phyloP scores from a whole-genome alignment of 2,797 vertebrate species.

The Hylomyscus alleni region DNA sequence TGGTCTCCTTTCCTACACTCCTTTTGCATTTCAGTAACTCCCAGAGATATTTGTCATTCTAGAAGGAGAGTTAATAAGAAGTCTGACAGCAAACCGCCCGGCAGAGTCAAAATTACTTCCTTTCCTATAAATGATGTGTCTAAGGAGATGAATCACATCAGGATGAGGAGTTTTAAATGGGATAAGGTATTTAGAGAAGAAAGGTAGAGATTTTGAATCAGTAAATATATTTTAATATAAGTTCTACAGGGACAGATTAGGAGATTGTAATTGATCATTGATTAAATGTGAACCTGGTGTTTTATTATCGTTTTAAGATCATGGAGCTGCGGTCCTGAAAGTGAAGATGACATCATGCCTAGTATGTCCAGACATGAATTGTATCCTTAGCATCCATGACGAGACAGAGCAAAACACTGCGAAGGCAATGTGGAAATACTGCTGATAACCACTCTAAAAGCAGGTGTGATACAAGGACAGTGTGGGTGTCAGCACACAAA shows the following conservation, averaged over 20 bases:
- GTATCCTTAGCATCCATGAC: background rate
- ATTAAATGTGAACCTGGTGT: background rate
- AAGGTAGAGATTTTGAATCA: constrained; percentile 39
- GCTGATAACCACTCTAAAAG: background rate
- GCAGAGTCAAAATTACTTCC: constrained; percentile 49
- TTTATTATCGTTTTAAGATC: constrained; percentile 4
- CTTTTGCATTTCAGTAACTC: constrained; percentile 58
- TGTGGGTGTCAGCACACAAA: background rate
- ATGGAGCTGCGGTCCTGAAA: background rate
- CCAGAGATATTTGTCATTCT: constrained; percentile 33
- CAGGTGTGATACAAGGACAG: background rate
- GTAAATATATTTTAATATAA: constrained; percentile 40
- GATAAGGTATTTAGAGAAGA: constrained; percentile 30
- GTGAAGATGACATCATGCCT: background rate
- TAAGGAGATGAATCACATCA: constrained; percentile 19
- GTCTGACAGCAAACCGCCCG: background rate
- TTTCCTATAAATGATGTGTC: constrained; percentile 32
- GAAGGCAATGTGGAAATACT: background rate
- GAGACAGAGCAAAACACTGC: background rate
- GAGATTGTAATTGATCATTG: background rate
- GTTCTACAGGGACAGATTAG: background rate
- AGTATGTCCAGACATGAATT: background rate
- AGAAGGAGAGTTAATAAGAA: constrained; percentile 50
- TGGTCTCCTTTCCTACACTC: background rate
- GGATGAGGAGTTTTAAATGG: constrained; percentile 19